phyloP scores from a whole-genome alignment of 2,113 vertebrate genomes.

The Dromiciops gliroides region DNA sequence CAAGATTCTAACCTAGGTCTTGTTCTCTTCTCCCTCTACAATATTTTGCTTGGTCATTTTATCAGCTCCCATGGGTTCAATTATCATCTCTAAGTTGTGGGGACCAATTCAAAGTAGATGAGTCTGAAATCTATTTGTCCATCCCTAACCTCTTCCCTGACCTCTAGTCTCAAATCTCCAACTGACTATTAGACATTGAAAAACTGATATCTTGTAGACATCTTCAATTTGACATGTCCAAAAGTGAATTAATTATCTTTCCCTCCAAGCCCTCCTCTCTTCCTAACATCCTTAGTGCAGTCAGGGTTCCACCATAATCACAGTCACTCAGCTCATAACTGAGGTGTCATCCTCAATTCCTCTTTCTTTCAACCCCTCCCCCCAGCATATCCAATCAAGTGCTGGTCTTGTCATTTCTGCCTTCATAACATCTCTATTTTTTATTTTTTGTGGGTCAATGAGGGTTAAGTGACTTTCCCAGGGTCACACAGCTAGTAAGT shows the following conservation, averaged over 20 bases:
- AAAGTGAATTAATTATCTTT: background rate
- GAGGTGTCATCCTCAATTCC: background rate
- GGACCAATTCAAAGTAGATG: too few relatives aligned
- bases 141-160: background rate
- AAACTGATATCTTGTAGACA: background rate
- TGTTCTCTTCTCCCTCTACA: background rate
- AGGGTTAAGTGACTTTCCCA: too few relatives aligned
- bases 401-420: background rate
- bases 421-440: background rate
- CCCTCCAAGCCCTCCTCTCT: background rate
- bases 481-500: too few relatives aligned
- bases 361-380: background rate
- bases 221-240: background rate
- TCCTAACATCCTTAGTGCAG: too few relatives aligned
- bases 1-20: background rate
- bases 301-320: background rate
- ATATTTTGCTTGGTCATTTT: background rate
- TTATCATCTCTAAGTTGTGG: too few relatives aligned
- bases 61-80: too few relatives aligned
- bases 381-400: background rate
- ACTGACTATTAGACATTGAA: background rate
- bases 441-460: too few relatives aligned
- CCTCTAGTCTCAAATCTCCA: background rate
- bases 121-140: background rate
- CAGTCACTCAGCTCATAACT: background rate